phyloP scores from a whole-genome alignment of 2,113 vertebrate genomes.

The Talpa occidentalis region DNA sequence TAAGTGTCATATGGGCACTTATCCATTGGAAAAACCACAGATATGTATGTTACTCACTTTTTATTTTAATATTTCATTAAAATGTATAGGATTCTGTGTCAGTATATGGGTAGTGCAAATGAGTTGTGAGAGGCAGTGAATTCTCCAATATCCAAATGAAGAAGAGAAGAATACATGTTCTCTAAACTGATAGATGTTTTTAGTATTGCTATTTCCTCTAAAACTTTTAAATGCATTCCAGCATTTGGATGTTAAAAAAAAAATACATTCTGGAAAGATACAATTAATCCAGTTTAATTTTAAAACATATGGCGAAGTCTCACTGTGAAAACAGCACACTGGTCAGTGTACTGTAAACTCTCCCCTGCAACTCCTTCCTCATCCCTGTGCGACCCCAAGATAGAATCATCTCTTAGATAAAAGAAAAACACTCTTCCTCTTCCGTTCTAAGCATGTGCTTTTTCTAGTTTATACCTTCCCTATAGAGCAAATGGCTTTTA shows the following conservation, averaged over 20 bases:
- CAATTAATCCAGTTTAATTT: not conserved
- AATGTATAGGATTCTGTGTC: not conserved
- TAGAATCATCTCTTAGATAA: not conserved
- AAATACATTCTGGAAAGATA: not conserved
- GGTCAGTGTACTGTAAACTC: not conserved
- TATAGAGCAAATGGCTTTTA: not conserved
- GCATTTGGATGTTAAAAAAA: not conserved
- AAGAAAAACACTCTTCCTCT: not conserved
- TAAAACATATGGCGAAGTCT: not conserved
- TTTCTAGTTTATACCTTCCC: not conserved
- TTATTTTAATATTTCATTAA: not conserved
- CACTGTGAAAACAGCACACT: accelerated
- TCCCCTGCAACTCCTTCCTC: no score
- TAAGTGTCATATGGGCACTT: not conserved
- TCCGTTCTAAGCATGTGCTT: not conserved
- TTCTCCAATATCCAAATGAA: not conserved
- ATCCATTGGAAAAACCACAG: not conserved
- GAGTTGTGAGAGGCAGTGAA: not conserved
- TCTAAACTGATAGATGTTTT: not conserved
- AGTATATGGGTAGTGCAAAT: not conserved
- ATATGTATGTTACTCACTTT: not conserved
- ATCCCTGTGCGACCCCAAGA: not conserved
- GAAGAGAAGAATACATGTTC: not conserved
- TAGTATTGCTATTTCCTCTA: not conserved
- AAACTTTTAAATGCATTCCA: not conserved